Evolutionary conservation across 2,888 invertebrate genomes (phyloP), one percentile per base, ranked within the genome.

Genomic region (Papilio gigon): DNA sequence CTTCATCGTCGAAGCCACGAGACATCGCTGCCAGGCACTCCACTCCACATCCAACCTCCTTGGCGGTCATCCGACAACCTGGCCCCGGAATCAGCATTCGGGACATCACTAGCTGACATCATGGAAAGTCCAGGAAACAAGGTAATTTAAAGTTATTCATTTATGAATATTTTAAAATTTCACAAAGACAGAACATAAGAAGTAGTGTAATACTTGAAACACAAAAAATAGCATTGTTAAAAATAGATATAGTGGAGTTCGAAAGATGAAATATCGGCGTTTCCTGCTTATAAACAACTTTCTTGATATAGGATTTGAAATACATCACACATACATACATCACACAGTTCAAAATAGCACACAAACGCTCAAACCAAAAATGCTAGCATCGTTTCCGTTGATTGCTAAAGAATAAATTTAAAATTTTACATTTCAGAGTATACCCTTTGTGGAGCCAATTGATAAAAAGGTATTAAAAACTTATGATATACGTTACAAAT

Each of bases 111-210:
- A 1, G 88, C 92, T 40, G 90, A 92, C 63, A 92, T 92, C 35
- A 90, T 92, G 85, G 92, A 92, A 70, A 92, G 91, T 35, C 92
- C 92, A 0, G 86, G 84, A 17, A 89, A 86, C 68, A 89, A 85
- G 85, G 91, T 90, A 74, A 17, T 40, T 40, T 63, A 9, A 8
- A 17, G 17, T 2, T 22, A 30, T 22, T 14, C 37, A 11, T 8
- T 14, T 14, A 8, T 20, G 22, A 58, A 20, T 11, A 58, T 27
- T 9, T 1, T 8, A 14, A 17, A 0, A 2, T 0, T 30, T 33
- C 9, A 2, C 12, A 11, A 8, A 35, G 1, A 59, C 35, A 37
- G 5, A 33, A 30, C n/a, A n/a, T 22, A 14, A 8, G 0, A 17
- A 4, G 20, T 17, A 25, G 4, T 4, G 0, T 47, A 3, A 25